A percentile compares a stretch with the other conserved stretches of the same genome.
phyloP scores from a whole-genome alignment of 2,797 vertebrate genomes.

The Leucoraja ocellata region DNA sequence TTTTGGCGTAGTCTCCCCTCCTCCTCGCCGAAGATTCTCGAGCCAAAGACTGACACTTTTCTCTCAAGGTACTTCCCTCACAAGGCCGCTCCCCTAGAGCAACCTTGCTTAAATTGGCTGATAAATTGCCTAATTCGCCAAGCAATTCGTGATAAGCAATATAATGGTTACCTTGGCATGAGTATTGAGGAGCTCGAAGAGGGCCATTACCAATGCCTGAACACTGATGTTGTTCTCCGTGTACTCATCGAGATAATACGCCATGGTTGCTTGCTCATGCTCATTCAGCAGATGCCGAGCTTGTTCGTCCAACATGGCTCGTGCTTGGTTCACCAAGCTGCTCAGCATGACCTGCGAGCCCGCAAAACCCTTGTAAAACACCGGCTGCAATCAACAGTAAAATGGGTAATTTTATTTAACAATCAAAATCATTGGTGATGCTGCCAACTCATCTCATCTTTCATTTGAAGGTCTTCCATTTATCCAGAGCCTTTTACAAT shows the following conservation, averaged over 20 bases:
- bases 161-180: conserved; percentile 75
- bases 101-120: too few species aligned
- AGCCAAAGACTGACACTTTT: too few species aligned
- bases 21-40: too few species aligned
- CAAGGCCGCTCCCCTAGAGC: too few species aligned
- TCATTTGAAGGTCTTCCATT: not conserved
- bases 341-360: conserved; percentile 91
- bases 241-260: conserved; percentile 90
- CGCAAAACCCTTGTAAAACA: conserved; percentile 82
- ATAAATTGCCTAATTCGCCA: too few species aligned
- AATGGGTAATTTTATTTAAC: not conserved
- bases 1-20: too few species aligned
- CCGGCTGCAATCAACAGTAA: conserved; percentile 54
- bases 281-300: conserved; percentile 80
- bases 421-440: not conserved
- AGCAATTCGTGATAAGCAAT: too few species aligned
- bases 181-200: conserved; percentile 90
- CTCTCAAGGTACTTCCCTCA: too few species aligned
- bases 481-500: not conserved
- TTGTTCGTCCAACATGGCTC: conserved; percentile 84
- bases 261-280: conserved; percentile 79
- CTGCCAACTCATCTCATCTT: not conserved
- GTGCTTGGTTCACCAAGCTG: conserved; percentile 84
- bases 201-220: conserved; percentile 80
- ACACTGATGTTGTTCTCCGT: conserved; percentile 73